Conservation (phyloP, 2,113 vertebrate species). For the Thamnaconus septentrionalis region DNA sequence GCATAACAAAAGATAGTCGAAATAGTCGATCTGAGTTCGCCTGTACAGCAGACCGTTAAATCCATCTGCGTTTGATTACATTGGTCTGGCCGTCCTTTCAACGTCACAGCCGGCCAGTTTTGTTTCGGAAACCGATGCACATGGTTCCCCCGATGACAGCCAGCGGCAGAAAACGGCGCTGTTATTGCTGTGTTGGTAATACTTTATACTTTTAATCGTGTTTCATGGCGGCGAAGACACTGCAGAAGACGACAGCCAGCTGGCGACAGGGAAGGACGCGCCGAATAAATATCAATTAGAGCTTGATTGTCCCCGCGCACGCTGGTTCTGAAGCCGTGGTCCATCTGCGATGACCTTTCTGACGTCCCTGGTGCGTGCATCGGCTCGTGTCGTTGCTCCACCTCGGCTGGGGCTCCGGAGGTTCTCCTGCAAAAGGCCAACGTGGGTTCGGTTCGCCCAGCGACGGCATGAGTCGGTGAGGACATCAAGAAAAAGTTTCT, state of each 20-base stretch:
- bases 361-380: not conserved
- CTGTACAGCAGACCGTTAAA: not conserved
- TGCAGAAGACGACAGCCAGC: too few species aligned
- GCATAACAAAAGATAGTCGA: constrained; percentile 41
- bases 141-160: constrained; percentile 6
- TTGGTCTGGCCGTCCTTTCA: constrained; percentile 22
- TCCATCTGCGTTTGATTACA: constrained; percentile 52
- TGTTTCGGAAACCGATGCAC: constrained; percentile 46
- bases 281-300: not conserved
- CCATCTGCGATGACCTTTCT: constrained; percentile 17
- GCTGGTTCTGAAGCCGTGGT: not conserved
- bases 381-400: not conserved
- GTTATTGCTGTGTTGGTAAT: too few species aligned
- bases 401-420: not conserved
- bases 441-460: not conserved
- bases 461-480: constrained; percentile 59
- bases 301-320: too few species aligned
- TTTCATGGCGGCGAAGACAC: too few species aligned
- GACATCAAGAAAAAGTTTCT: too few species aligned
- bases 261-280: too few species aligned
- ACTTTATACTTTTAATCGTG: too few species aligned
- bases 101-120: constrained; percentile 59
- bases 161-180: not conserved
- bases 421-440: constrained; percentile 1
- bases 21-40: not conserved